These are phyloP conservation scores for Reinhardtius hippoglossoides DNA, from an alignment of 2,113 vertebrate genomes.

Conservation along the genomic window DNA sequence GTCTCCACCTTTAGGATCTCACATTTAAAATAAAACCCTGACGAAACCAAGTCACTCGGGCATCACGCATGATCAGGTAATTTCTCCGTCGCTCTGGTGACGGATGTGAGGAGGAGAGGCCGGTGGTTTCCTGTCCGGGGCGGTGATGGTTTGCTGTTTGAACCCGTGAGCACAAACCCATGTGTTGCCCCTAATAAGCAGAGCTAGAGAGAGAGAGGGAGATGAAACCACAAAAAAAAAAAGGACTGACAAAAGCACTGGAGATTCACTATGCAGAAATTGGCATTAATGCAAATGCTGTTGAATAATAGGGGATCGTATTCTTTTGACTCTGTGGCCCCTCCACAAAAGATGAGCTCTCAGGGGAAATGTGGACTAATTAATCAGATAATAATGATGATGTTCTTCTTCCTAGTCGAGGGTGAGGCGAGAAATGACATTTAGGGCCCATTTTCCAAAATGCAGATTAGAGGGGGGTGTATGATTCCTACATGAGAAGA, in stretches of 20 bases:
- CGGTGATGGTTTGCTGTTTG: conserved; percentile 25
- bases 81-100: not conserved
- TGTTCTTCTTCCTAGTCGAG: conserved; percentile 67
- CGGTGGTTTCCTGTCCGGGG: conserved; percentile 16
- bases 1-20: conserved; percentile 10
- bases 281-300: conserved; percentile 78
- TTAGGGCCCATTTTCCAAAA: conserved; percentile 45
- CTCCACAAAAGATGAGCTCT: conserved; percentile 67
- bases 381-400: conserved; percentile 83
- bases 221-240: conserved; percentile 19
- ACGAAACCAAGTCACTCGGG: not conserved
- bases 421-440: conserved; percentile 51
- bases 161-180: conserved; percentile 23
- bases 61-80: not conserved
- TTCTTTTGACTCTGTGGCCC: conserved; percentile 77
- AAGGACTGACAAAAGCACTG: conserved; percentile 42
- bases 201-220: conserved; percentile 14
- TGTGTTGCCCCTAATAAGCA: conserved; percentile 37
- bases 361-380: conserved; percentile 78
- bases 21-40: not conserved
- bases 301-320: conserved; percentile 70
- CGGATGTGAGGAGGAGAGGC: not conserved
- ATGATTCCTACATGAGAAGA: conserved; percentile 5
- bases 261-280: conserved; percentile 65
- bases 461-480: conserved; percentile 20